A percentile compares a stretch with the other conserved stretches of the same genome.
Evolutionary conservation across 1,140 invertebrate genomes (phyloP).

Genomic region (Dryas iulia): DNA sequence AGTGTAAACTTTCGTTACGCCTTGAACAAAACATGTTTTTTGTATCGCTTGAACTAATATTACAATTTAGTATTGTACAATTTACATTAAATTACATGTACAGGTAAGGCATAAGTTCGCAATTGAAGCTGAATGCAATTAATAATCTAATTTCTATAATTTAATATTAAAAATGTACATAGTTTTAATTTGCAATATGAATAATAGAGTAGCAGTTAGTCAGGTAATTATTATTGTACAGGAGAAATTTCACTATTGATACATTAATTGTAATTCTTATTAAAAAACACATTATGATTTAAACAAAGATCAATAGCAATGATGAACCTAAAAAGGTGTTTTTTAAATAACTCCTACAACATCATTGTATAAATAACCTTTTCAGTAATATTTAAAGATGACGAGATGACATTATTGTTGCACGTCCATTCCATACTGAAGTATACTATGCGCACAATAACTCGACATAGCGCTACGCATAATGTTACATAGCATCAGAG

Average conservation of each 20-base stretch:
- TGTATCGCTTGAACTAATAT: background rate
- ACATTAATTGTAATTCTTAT: too few relatives aligned
- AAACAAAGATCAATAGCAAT: too few relatives aligned
- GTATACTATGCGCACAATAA: constrained; percentile 62
- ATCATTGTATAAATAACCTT: constrained; percentile 55
- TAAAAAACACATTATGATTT: too few relatives aligned
- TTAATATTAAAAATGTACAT: too few relatives aligned
- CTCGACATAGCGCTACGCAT: constrained; percentile 64
- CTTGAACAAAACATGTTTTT: constrained; percentile 37
- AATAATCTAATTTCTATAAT: too few relatives aligned
- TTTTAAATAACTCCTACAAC: background rate
- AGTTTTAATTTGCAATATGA: too few relatives aligned
- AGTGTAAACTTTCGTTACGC: constrained; percentile 52
- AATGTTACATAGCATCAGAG: constrained; percentile 64
- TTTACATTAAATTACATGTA: background rate
- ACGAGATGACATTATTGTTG: constrained; percentile 56
- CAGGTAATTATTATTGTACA: too few relatives aligned
- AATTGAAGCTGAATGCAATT: constrained; percentile 15
- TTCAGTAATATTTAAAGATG: constrained; percentile 51
- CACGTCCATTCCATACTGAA: constrained; percentile 70
- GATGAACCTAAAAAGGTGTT: too few relatives aligned
- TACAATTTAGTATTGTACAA: background rate
- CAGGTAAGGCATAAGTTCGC: constrained; percentile 71
- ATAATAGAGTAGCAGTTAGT: too few relatives aligned
- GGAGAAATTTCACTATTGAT: too few relatives aligned